These are phyloP conservation scores for Tiaroga cobitis DNA, from an alignment of 2,797 vertebrate species.

Conservation along the genomic window DNA sequence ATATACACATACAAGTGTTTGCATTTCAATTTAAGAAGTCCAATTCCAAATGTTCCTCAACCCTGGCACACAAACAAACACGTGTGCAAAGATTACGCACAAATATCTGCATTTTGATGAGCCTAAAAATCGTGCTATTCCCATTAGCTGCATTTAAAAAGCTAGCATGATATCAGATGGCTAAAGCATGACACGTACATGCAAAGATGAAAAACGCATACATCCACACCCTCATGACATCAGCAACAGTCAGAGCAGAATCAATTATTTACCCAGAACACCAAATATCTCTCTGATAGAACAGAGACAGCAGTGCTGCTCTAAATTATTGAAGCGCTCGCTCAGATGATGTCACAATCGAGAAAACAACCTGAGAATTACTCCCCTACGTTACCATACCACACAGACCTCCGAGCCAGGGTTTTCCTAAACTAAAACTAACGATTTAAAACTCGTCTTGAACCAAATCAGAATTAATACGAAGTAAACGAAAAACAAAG, in stretches of 20 bases:
- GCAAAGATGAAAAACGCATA: constrained; percentile 10
- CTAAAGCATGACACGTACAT: neutral
- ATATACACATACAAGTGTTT: too few relatives aligned
- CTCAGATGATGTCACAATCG: constrained; percentile 38
- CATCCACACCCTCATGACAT: constrained; percentile 15
- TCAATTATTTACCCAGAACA: constrained; percentile 59
- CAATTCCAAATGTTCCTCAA: neutral
- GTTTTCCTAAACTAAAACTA: neutral
- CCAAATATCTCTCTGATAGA: constrained; percentile 49
- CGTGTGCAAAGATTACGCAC: neutral
- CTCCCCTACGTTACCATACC: constrained; percentile 7
- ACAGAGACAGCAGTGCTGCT: constrained; percentile 15
- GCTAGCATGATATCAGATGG: neutral
- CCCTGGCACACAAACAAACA: neutral
- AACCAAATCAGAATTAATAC: neutral
- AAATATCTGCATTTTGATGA: neutral
- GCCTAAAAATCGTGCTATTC: neutral
- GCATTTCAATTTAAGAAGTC: neutral
- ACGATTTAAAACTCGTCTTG: neutral
- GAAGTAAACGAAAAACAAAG: neutral
- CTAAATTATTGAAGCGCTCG: constrained; percentile 49
- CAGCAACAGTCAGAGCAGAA: constrained; percentile 35
- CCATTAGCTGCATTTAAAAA: constrained; percentile 16
- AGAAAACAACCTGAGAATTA: constrained; percentile 19
- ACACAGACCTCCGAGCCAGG: neutral